Conservation (phyloP, 2,888 invertebrate species). For the Mythimna ferrago region DNA sequence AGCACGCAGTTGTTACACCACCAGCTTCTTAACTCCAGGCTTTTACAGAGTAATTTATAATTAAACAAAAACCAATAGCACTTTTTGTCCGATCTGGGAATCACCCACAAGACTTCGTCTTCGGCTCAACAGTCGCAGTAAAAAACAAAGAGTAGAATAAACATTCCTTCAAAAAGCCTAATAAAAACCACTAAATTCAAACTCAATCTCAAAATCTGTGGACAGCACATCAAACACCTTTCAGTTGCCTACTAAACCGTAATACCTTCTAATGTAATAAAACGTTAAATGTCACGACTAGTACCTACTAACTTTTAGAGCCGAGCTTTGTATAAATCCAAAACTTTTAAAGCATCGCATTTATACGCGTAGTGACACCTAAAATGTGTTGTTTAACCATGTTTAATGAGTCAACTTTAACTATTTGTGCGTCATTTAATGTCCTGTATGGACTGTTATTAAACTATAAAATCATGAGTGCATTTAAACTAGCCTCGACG, state of each 20-base stretch:
- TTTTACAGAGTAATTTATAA: too few species aligned
- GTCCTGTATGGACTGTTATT: not conserved
- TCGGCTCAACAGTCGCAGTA: too few species aligned
- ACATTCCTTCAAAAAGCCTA: not conserved
- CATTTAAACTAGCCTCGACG: not conserved
- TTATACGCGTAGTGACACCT: not conserved
- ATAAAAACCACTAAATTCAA: constrained; percentile 19
- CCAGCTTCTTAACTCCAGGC: too few species aligned
- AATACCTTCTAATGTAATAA: constrained; percentile 35
- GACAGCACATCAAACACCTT: constrained; percentile 19
- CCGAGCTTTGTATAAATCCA: constrained; percentile 34
- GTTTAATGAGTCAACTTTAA: constrained; percentile 36
- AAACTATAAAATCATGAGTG: not conserved
- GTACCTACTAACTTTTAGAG: constrained; percentile 16
- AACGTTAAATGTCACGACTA: constrained; percentile 33
- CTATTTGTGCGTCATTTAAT: constrained; percentile 17
- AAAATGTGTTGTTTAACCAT: constrained; percentile 16
- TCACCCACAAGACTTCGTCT: too few species aligned
- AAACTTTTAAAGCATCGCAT: constrained; percentile 37
- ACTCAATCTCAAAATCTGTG: constrained; percentile 23
- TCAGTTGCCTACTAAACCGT: constrained; percentile 18
- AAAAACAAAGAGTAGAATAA: not conserved
- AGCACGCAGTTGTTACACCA: too few species aligned
- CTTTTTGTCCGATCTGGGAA: too few species aligned
- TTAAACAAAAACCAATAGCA: too few species aligned